Conservation (phyloP, 2,797 vertebrate species). For the Fistularia tabacaria region DNA sequence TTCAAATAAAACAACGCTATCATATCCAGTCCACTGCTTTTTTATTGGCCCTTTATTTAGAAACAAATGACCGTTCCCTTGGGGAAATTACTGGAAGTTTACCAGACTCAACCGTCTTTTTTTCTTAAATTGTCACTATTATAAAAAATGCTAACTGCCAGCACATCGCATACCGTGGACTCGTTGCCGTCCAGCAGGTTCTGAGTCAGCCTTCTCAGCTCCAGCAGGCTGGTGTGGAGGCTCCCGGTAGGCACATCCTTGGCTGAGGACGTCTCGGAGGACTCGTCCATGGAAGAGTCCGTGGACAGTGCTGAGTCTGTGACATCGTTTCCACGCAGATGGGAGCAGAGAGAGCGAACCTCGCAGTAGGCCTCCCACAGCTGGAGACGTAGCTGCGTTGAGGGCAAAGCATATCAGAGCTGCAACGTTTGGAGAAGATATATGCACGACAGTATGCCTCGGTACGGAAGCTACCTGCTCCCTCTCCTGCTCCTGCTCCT, state of each 20-base stretch:
- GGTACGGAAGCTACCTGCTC: constrained; percentile 81
- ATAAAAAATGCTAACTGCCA: not conserved
- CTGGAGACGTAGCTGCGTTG: constrained; percentile 85
- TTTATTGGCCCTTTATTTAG: not conserved
- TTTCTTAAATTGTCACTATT: no score
- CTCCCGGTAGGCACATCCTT: constrained; percentile 92
- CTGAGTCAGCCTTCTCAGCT: constrained; percentile 92
- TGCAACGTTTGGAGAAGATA: not conserved
- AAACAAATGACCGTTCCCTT: not conserved
- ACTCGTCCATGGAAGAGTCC: constrained; percentile 96
- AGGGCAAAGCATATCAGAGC: not conserved
- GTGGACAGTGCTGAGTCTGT: constrained; percentile 93
- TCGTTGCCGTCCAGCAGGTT: constrained; percentile 91
- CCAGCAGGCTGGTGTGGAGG: constrained; percentile 85
- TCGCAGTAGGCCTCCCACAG: constrained; percentile 96
- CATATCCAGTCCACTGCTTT: no score
- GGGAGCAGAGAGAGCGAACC: constrained; percentile 90
- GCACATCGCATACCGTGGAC: constrained; percentile 78
- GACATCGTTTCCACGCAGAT: constrained; percentile 90
- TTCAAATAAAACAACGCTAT: not conserved
- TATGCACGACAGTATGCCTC: not conserved
- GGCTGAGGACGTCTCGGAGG: constrained; percentile 93
- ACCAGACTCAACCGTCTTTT: not conserved
- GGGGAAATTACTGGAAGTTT: not conserved
- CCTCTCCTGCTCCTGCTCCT: constrained; percentile 94